Evolutionary conservation across 2,113 vertebrate genomes (phyloP).

Genomic region (Platysternon megacephalum): DNA sequence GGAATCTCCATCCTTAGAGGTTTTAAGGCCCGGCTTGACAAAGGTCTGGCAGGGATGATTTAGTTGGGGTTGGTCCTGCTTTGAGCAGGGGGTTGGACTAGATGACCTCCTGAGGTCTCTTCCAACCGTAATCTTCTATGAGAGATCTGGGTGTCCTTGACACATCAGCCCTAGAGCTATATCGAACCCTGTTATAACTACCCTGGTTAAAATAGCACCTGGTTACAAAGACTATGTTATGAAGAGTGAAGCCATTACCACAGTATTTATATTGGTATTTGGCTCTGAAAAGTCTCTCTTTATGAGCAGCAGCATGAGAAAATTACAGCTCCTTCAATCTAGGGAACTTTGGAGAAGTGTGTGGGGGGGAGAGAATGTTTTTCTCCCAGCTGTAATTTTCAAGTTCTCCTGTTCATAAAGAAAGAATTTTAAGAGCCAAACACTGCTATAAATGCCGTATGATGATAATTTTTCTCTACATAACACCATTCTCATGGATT

Average conservation of each 20-base stretch:
- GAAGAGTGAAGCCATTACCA: neutral
- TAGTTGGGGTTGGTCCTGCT: too few species aligned
- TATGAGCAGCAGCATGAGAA: rapidly evolving
- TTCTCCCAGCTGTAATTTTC: neutral
- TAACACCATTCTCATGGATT: neutral
- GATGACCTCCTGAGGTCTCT: too few species aligned
- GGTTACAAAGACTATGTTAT: neutral
- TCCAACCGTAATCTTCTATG: too few species aligned
- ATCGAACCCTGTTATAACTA: neutral
- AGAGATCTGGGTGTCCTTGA: neutral
- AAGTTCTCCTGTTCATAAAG: neutral
- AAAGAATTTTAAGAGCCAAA: neutral
- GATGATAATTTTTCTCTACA: neutral
- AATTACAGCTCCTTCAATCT: neutral
- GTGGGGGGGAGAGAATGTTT: neutral
- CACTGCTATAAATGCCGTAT: neutral
- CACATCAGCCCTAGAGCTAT: neutral
- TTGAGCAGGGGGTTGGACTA: too few species aligned
- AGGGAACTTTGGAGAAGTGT: neutral
- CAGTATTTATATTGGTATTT: neutral
- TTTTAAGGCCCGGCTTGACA: too few species aligned
- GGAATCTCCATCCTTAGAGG: too few species aligned
- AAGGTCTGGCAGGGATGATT: too few species aligned
- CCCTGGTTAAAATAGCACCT: neutral
- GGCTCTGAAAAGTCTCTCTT: neutral